Conservation (phyloP, 2,888 invertebrate genomes). For the Ectobius pallidus region DNA sequence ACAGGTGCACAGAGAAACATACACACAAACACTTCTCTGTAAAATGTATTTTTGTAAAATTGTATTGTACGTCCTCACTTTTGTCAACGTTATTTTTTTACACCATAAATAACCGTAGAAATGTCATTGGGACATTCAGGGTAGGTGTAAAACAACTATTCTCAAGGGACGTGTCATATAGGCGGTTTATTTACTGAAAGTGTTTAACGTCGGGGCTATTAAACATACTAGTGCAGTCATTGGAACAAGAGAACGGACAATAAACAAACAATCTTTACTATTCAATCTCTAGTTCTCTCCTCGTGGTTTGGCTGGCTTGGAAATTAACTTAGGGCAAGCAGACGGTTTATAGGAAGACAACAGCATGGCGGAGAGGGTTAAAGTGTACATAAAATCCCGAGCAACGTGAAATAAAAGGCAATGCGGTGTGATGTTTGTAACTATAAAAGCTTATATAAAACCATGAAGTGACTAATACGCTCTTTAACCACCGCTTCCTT, state of each 20-base stretch:
- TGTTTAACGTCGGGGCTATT: constrained; percentile 11
- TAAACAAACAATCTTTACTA: constrained; percentile 40
- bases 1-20: too few species aligned
- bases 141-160: too few species aligned
- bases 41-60: too few species aligned
- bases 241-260: constrained; percentile 35
- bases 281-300: constrained; percentile 26
- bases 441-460: constrained; percentile 26
- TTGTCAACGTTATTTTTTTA: too few species aligned
- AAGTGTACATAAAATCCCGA: constrained; percentile 11
- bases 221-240: constrained; percentile 14
- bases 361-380: background rate
- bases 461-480: constrained; percentile 15
- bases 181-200: background rate
- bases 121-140: too few species aligned
- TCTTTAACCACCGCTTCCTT: background rate
- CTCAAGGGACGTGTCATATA: background rate
- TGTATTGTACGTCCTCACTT: too few species aligned
- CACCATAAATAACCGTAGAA: too few species aligned
- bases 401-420: background rate
- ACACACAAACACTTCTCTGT: too few species aligned
- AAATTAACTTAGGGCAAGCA: constrained; percentile 19
- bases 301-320: constrained; percentile 17
- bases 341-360: background rate
- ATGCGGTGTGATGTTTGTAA: constrained; percentile 2